A percentile compares a stretch with the other conserved stretches of the same genome.
Conservation (phyloP, 2,113 vertebrate species). For the Cryptoleucopteryx plumbea region DNA sequence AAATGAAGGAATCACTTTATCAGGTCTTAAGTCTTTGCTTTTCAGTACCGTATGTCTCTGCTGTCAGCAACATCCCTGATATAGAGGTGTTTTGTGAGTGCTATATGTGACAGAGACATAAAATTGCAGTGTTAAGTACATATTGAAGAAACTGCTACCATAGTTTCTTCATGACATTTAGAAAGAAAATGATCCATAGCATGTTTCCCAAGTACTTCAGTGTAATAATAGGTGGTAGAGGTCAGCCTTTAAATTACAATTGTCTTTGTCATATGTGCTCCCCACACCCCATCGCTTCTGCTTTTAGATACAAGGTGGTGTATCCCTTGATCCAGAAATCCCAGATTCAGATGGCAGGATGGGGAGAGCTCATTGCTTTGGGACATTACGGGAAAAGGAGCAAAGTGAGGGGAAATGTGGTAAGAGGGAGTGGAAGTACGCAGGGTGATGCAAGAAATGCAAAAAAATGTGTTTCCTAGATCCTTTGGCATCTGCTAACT, state of each 20-base stretch:
- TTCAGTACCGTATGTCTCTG: neutral
- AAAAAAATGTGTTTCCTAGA: neutral
- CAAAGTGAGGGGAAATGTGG: neutral
- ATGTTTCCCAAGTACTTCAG: neutral
- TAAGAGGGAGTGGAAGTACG: neutral
- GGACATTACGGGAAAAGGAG: neutral
- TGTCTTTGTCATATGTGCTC: accelerated
- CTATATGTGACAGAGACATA: neutral
- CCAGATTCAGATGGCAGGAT: neutral
- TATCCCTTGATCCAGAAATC: neutral
- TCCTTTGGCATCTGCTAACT: neutral
- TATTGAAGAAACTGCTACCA: neutral
- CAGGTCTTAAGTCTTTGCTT: neutral
- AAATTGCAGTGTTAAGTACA: neutral
- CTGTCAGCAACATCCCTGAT: neutral
- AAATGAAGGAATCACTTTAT: neutral
- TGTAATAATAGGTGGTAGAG: neutral
- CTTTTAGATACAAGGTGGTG: neutral
- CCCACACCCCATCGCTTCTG: accelerated
- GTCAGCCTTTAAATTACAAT: neutral
- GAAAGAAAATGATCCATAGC: neutral
- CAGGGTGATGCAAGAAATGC: neutral
- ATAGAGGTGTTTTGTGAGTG: neutral
- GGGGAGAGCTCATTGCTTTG: neutral
- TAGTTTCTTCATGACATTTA: neutral